These are phyloP conservation scores for Buceros bicornis DNA, from an alignment of 2,797 vertebrate genomes.

Conservation along the genomic window DNA sequence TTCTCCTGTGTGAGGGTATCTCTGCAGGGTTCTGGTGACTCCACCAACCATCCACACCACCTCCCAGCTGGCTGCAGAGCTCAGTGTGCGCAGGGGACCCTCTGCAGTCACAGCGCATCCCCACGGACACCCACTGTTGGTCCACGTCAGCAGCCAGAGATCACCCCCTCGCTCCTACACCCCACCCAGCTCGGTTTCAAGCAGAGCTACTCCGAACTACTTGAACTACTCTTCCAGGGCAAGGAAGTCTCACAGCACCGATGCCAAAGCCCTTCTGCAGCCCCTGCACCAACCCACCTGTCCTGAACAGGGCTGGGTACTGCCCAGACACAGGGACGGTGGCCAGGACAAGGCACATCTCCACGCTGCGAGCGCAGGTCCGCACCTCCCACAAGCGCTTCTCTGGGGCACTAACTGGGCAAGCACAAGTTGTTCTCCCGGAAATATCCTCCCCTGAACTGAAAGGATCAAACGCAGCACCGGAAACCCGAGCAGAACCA, in stretches of 20 bases:
- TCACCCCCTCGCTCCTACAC: not conserved
- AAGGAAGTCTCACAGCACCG: not conserved
- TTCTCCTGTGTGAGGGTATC: not conserved
- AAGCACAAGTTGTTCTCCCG: not conserved
- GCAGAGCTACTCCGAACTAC: not conserved
- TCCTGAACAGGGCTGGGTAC: not conserved
- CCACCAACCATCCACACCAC: not conserved
- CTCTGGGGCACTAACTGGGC: not conserved
- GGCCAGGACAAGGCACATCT: fast-evolving
- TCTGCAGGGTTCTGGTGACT: not conserved
- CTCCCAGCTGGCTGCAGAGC: not conserved
- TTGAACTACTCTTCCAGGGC: not conserved
- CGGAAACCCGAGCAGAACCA: not conserved
- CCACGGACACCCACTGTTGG: not conserved
- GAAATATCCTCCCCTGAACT: not conserved
- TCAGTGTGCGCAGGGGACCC: not conserved
- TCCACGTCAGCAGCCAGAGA: not conserved
- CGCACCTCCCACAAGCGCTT: not conserved
- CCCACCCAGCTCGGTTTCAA: not conserved
- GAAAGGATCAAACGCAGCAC: not conserved
- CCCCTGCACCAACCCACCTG: not conserved
- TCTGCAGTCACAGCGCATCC: not conserved
- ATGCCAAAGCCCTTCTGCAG: not conserved
- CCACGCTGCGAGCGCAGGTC: not conserved
- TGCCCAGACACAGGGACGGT: not conserved